A percentile compares a stretch with the other conserved stretches of the same genome.
Evolutionary conservation across 2,113 vertebrate species (phyloP).

Genomic region (Tychaedon coryphoeus): DNA sequence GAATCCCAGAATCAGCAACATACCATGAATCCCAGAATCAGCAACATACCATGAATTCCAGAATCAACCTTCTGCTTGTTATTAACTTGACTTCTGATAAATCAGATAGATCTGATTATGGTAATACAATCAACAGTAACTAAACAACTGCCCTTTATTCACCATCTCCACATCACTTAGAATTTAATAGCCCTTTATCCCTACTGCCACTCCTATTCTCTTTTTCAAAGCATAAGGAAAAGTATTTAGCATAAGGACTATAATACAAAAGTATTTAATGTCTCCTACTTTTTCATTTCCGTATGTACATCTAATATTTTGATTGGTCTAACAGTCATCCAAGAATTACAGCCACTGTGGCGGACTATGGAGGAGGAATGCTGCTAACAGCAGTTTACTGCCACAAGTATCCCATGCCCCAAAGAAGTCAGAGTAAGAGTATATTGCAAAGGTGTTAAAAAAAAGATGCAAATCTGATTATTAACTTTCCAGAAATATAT

Average conservation of each 20-base stretch:
- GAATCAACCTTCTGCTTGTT: not conserved
- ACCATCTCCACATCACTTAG: not conserved
- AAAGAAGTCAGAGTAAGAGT: not conserved
- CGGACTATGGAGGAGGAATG: not conserved
- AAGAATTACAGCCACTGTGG: not conserved
- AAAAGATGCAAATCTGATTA: not conserved
- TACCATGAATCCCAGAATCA: not conserved
- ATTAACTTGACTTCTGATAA: not conserved
- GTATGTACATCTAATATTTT: not conserved
- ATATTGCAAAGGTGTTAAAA: not conserved
- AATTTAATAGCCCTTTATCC: not conserved
- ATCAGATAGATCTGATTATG: not conserved
- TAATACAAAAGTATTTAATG: not conserved
- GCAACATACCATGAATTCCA: not conserved
- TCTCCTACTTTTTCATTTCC: not conserved
- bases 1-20: not conserved
- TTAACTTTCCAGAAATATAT: not conserved
- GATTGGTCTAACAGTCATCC: not conserved
- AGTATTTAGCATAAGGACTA: not conserved
- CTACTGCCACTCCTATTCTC: not conserved
- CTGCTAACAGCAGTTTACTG: not conserved
- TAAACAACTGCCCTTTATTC: not conserved
- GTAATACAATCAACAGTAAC: not conserved
- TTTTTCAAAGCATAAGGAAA: not conserved
- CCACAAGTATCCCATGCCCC: not conserved